phyloP scores from a whole-genome alignment of 2,888 invertebrate species.

The Amaurobius ferox region DNA sequence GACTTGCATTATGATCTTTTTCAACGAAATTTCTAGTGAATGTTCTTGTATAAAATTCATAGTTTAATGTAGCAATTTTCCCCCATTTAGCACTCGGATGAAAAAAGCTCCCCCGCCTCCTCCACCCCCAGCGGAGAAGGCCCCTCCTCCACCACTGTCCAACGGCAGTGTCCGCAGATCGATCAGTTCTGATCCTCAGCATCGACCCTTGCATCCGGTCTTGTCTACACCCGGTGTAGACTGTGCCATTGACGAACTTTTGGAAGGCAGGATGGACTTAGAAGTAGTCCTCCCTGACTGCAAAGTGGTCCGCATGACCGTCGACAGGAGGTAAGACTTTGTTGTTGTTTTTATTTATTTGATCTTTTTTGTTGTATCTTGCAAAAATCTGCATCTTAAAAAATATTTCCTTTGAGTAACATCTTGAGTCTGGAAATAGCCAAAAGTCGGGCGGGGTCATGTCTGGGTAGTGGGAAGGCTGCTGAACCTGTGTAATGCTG shows the following conservation, averaged over 20 bases:
- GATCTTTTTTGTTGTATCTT: too few relatives aligned
- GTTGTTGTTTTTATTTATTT: too few relatives aligned
- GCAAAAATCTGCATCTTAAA: too few relatives aligned
- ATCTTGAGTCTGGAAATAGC: too few relatives aligned
- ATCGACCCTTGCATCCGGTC: background rate
- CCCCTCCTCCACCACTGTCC: constrained; percentile 28
- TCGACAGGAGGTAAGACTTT: constrained; percentile 81
- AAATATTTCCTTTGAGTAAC: too few relatives aligned
- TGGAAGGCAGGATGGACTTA: constrained; percentile 84
- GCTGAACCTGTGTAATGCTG: too few relatives aligned
- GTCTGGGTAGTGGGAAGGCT: too few relatives aligned
- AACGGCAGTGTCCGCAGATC: constrained; percentile 37
- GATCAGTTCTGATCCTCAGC: constrained; percentile 6
- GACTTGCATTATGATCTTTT: too few relatives aligned
- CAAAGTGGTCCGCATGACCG: constrained; percentile 80
- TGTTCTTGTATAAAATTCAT: too few relatives aligned
- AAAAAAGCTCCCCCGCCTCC: constrained; percentile 68
- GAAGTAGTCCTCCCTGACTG: constrained; percentile 82
- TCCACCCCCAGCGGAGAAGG: constrained; percentile 30
- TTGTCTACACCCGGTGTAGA: constrained; percentile 49
- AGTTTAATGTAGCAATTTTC: background rate
- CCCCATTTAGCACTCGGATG: constrained; percentile 58
- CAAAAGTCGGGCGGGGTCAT: too few relatives aligned
- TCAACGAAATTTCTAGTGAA: too few relatives aligned
- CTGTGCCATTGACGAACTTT: constrained; percentile 79